A percentile compares a stretch with the other conserved stretches of the same genome.
These are phyloP conservation scores for Grammomys surdaster DNA, from an alignment of 2,113 vertebrate species.

Conservation along the genomic window DNA sequence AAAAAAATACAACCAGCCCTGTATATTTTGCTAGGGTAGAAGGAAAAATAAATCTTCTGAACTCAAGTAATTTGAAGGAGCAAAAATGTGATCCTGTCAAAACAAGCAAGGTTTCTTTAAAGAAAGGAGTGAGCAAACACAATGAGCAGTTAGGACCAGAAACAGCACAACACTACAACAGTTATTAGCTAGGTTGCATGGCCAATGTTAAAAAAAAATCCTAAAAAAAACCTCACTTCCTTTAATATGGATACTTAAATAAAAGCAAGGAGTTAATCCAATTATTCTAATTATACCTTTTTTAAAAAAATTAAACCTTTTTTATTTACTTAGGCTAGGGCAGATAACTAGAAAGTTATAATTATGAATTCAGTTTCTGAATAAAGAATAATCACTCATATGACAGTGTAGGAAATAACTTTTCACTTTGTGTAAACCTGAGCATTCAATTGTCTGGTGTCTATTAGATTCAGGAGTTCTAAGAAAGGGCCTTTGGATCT, in stretches of 20 bases:
- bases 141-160: constrained; percentile 55
- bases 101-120: constrained; percentile 71
- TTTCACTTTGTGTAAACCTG: constrained; percentile 40
- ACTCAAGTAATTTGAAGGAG: constrained; percentile 69
- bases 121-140: constrained; percentile 65
- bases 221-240: constrained; percentile 29
- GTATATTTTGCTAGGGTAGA: constrained; percentile 10
- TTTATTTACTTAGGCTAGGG: constrained; percentile 48
- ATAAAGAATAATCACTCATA: neutral
- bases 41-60: constrained; percentile 69
- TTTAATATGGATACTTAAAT: constrained; percentile 25
- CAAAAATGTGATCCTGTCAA: constrained; percentile 63
- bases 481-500: neutral
- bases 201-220: neutral
- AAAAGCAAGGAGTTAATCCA: constrained; percentile 51
- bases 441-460: neutral
- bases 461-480: constrained; percentile 25
- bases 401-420: constrained; percentile 20
- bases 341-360: constrained; percentile 55
- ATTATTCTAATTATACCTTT: constrained; percentile 67
- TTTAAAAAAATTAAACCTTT: constrained; percentile 20
- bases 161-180: constrained; percentile 38
- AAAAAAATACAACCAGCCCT: neutral
- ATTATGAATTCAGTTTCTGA: constrained; percentile 37
- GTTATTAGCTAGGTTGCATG: constrained; percentile 11